Percentiles rank a stretch among this genome's conserved stretches.
Evolutionary conservation across 2,797 vertebrate species (phyloP).

Genomic region (Gephyroberyx darwinii): DNA sequence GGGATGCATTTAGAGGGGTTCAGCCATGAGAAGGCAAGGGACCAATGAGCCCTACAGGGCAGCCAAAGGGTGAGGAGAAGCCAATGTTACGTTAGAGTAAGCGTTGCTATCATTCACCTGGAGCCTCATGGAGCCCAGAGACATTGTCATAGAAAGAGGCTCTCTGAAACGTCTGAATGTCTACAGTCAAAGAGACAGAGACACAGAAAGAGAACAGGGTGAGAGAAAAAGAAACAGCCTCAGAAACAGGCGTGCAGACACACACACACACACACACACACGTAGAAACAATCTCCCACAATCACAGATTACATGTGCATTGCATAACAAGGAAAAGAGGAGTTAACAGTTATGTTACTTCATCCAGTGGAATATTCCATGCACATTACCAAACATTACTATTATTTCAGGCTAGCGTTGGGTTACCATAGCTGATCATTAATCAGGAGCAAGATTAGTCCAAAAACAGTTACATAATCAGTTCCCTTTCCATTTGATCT

Average conservation of each 20-base stretch:
- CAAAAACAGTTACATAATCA: slow-evolving; percentile 16
- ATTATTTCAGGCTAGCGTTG: slow-evolving; percentile 13
- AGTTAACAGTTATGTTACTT: slow-evolving; percentile 38
- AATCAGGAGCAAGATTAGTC: slow-evolving; percentile 22
- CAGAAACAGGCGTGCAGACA: not conserved
- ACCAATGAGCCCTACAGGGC: slow-evolving; percentile 19
- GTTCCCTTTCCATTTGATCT: not conserved
- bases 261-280: not conserved
- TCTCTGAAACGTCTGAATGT: slow-evolving; percentile 99
- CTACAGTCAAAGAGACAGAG: slow-evolving; percentile 79
- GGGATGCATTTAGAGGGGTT: slow-evolving; percentile 20
- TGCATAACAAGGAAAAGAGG: slow-evolving; percentile 26
- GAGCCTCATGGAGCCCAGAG: slow-evolving; percentile 94
- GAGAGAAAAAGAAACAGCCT: slow-evolving; percentile 48
- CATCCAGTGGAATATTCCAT: slow-evolving; percentile 6
- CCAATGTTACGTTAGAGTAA: slow-evolving; percentile 19
- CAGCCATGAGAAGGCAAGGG: slow-evolving; percentile 39
- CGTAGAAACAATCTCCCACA: not conserved
- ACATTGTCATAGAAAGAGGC: slow-evolving; percentile 98
- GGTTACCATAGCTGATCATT: slow-evolving; percentile 25
- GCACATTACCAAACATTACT: slow-evolving; percentile 19
- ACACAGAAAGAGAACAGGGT: slow-evolving; percentile 62
- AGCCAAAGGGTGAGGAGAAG: slow-evolving; percentile 39
- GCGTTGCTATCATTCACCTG: slow-evolving; percentile 88
- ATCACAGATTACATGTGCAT: slow-evolving; percentile 13